Base-by-base conservation (phyloP, 2,888 invertebrate genomes). In the Melinopterus prodromus region DNA sequence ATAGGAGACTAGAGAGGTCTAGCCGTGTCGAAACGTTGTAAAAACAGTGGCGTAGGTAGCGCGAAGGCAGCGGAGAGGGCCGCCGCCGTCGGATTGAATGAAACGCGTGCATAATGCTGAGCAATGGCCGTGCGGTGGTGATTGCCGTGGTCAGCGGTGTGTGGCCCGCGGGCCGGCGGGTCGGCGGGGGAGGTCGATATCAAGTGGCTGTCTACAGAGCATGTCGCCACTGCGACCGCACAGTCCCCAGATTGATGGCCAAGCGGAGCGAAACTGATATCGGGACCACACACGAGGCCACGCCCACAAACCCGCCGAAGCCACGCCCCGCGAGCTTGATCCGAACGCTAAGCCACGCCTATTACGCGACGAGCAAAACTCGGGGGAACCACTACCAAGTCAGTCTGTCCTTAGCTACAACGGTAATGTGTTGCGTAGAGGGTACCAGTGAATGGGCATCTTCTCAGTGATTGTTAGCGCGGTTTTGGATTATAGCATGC, bases 141-240 rank as follows among this genome's bases (percentile, higher is more conserved):
- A 84, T 86, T 85, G 86, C 87, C 77, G 86, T 83, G 85, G 85
- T 86, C 86, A 86, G 76, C 78, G 80, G 78, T 80, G 80, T 80
- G 80, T 80, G 80, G 80, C 78, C 81, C 78, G 78, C 76, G 86
- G 86, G 87, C 86, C 86, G 79, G 76, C 86, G 71, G 87, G 87
- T 87, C 86, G 79, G 78, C 87, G 78, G 79, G 80, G 80, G 75
- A 79, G 78, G 81, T 85, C 87, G 88, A 88, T 89, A 89, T 89
- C 89, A 89, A 89, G 89, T 89, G 89, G 88, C 88, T 89, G 89
- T 88, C 88, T 89, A 88, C 89, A 89, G 87, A 87, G 87, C 88
- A 88, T 89, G 89, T 89, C 89, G 89, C 89, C 89, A 89, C 89
- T 86, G 89, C 88, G 88, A 88, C 89, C 89, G 86, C 89, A 88